phyloP scores from a whole-genome alignment of 2,797 vertebrate genomes.

The Diglossa cyanea region DNA sequence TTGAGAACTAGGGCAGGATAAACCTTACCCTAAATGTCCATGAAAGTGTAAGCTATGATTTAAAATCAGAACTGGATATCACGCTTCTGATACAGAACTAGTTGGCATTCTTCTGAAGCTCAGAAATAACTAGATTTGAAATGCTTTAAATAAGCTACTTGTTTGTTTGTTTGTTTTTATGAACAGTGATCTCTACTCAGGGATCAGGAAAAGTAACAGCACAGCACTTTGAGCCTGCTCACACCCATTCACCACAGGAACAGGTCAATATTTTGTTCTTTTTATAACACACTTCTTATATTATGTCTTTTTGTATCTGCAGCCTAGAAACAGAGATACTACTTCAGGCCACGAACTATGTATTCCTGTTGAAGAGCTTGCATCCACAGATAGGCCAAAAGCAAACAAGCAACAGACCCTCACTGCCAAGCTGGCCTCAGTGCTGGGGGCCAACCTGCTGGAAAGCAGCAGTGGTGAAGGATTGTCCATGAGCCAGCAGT shows the following conservation, averaged over 20 bases:
- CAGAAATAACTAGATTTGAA: background rate
- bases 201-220: background rate
- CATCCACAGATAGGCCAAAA: background rate
- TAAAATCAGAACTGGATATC: background rate
- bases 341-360: background rate
- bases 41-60: background rate
- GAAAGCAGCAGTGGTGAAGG: background rate
- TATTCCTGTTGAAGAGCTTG: background rate
- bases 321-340: background rate
- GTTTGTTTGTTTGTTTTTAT: background rate
- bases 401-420: background rate
- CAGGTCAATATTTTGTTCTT: slow-evolving; percentile 46
- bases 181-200: background rate
- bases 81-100: background rate
- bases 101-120: background rate
- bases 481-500: background rate
- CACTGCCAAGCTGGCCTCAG: background rate
- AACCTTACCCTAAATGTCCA: background rate
- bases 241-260: background rate
- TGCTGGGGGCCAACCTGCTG: background rate
- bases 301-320: background rate
- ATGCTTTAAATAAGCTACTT: background rate
- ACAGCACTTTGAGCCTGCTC: background rate
- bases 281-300: slow-evolving; percentile 34
- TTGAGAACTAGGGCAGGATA: background rate